Evolutionary conservation across 2,888 invertebrate genomes (phyloP).

Genomic region (Cephonodes hylas): DNA sequence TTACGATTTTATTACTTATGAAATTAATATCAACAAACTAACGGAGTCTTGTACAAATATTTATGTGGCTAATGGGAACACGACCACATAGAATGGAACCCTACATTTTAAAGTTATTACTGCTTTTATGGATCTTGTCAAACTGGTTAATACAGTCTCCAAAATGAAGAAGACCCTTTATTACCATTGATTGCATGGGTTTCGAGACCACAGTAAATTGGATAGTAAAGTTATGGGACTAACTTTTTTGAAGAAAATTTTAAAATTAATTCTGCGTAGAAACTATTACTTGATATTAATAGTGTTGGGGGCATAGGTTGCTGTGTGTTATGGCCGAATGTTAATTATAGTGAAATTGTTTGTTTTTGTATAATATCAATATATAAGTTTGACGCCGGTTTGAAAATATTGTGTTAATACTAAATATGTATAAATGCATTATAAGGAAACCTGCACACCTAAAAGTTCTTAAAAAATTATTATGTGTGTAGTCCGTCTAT

Average conservation of each 20-base stretch:
- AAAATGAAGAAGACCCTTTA: not conserved
- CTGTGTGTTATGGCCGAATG: not conserved
- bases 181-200: not conserved
- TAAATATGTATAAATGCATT: no score
- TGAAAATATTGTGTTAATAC: slow-evolving; percentile 3
- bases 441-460: no score
- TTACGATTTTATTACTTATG: slow-evolving; percentile 10
- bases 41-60: slow-evolving; percentile 15
- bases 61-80: slow-evolving; percentile 4
- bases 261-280: slow-evolving; percentile 42
- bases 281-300: slow-evolving; percentile 42
- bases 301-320: slow-evolving; percentile 40
- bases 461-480: no score
- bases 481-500: no score
- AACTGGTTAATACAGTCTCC: not conserved
- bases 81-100: not conserved
- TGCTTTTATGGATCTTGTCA: not conserved
- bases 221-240: not conserved
- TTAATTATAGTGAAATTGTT: slow-evolving; percentile 10
- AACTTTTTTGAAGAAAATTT: slow-evolving; percentile 24
- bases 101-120: no score
- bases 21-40: slow-evolving; percentile 13
- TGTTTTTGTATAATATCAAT: slow-evolving; percentile 6
- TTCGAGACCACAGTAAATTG: not conserved
- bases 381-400: not conserved